A percentile compares a stretch with the other conserved stretches of the same genome.
Evolutionary conservation across 2,113 vertebrate species (phyloP).

Genomic region (Vidua macroura): DNA sequence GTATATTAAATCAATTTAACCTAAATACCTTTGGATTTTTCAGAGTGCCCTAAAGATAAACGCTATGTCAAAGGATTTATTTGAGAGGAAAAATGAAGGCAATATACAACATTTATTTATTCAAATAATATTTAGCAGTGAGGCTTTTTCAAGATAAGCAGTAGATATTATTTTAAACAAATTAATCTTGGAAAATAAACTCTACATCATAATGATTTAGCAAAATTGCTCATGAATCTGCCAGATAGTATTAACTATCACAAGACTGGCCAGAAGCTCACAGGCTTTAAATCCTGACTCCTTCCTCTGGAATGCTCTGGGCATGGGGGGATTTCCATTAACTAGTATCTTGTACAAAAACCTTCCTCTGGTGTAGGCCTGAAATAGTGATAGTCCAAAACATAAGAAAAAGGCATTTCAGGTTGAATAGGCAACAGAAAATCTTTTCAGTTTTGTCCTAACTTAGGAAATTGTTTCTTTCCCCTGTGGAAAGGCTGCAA

Average conservation of each 20-base stretch:
- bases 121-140: not conserved
- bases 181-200: not conserved
- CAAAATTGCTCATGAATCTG: not conserved
- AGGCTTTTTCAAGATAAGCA: not conserved
- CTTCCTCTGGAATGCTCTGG: not conserved
- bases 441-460: not conserved
- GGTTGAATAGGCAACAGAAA: not conserved
- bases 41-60: conserved; percentile 3
- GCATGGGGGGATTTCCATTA: not conserved
- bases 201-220: not conserved
- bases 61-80: not conserved
- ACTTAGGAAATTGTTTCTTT: not conserved
- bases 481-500: not conserved
- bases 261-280: not conserved
- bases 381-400: not conserved
- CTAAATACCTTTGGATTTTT: not conserved
- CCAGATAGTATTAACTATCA: not conserved
- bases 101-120: not conserved
- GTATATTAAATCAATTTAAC: not conserved
- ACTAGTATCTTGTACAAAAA: not conserved
- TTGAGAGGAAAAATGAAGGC: conserved; percentile 6
- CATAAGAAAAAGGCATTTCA: not conserved
- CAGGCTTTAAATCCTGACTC: not conserved
- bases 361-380: not conserved
- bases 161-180: not conserved